phyloP scores from a whole-genome alignment of 2,797 vertebrate genomes.

The Sebastes elongatus region DNA sequence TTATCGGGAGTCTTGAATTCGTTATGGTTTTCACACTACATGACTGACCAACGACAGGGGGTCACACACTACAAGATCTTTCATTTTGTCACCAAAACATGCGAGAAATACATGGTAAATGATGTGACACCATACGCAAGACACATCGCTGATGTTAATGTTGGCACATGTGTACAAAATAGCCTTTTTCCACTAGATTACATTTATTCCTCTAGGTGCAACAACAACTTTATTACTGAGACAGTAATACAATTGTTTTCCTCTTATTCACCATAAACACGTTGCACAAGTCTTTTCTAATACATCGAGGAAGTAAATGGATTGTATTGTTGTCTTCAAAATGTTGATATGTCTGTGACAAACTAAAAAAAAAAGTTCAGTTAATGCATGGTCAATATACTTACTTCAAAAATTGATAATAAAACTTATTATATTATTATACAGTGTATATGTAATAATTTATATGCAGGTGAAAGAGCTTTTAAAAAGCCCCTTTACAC shows the following conservation, averaged over 20 bases:
- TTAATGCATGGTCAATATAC: background rate
- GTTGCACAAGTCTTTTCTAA: background rate
- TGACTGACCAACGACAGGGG: too few species aligned
- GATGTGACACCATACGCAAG: too few species aligned
- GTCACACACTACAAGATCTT: too few species aligned
- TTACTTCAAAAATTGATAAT: background rate
- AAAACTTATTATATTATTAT: background rate
- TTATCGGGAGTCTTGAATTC: too few species aligned
- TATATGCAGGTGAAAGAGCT: background rate
- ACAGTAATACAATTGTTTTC: background rate
- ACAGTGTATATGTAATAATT: background rate
- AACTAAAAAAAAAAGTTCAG: background rate
- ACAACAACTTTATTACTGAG: background rate
- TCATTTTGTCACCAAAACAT: too few species aligned
- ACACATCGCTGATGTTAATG: too few species aligned
- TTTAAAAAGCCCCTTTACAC: background rate
- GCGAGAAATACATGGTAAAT: too few species aligned
- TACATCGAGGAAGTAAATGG: background rate
- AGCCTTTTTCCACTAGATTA: too few species aligned
- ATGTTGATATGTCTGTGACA: background rate
- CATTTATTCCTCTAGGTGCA: too few species aligned
- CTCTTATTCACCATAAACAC: background rate
- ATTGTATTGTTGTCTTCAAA: background rate
- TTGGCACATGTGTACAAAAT: too few species aligned
- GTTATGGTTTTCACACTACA: too few species aligned